Percentiles rank a stretch among this genome's conserved stretches.
Evolutionary conservation across 2,888 invertebrate genomes (phyloP).

Genomic region (Megalurothrips usitatus): DNA sequence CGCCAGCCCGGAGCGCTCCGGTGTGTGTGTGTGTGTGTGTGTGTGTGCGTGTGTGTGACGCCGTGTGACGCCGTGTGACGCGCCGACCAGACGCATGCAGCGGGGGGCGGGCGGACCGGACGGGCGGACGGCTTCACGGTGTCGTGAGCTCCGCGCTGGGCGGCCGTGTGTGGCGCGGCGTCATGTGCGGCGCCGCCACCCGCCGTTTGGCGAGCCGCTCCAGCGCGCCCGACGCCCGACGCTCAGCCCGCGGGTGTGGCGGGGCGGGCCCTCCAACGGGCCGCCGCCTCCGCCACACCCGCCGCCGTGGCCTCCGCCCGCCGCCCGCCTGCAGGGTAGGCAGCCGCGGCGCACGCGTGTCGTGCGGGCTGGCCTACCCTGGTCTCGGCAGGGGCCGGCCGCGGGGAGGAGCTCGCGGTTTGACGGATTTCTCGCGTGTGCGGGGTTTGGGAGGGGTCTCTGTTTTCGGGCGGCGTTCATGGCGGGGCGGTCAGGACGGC

Average conservation of each 20-base stretch:
- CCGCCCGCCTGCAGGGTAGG: neutral
- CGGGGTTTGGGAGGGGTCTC: too few species aligned
- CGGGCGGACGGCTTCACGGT: neutral
- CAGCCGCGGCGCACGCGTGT: neutral
- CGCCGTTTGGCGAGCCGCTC: neutral
- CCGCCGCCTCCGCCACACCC: neutral
- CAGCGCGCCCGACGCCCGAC: neutral
- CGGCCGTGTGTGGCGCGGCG: neutral
- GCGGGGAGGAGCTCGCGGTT: too few species aligned
- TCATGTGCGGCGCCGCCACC: neutral
- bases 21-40: too few species aligned
- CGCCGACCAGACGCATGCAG: neutral
- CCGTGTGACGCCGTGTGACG: neutral
- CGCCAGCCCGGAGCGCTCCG: too few species aligned
- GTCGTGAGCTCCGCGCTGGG: neutral
- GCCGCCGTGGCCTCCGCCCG: neutral
- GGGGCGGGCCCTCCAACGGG: neutral
- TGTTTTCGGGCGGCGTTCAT: too few species aligned
- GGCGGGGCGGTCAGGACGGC: too few species aligned
- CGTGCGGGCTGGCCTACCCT: neutral
- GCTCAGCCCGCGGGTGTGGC: neutral
- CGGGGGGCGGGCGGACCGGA: neutral
- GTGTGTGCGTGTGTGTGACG: too few species aligned
- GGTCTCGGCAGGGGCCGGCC: neutral
- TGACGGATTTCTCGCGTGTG: too few species aligned